A percentile compares a stretch with the other conserved stretches of the same genome.
Conservation (phyloP, 2,113 vertebrate genomes). For the Nothobranchius furzeri region DNA sequence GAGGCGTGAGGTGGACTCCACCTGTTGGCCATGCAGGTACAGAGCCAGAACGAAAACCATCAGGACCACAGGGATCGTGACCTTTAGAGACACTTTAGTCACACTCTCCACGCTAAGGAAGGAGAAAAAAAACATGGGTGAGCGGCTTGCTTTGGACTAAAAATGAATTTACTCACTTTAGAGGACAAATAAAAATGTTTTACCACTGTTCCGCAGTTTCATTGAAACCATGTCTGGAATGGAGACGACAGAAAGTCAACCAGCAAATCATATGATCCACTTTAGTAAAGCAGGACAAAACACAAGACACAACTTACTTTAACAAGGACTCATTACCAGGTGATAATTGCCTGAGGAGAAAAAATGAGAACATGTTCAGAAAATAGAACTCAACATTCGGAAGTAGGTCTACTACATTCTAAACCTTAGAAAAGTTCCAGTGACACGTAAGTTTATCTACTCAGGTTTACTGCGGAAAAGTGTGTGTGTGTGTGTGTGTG, state of each 20-base stretch:
- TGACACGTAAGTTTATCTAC: slow-evolving; percentile 10
- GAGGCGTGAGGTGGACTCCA: slow-evolving; percentile 94
- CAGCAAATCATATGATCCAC: neutral
- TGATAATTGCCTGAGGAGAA: slow-evolving; percentile 43
- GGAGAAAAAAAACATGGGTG: neutral
- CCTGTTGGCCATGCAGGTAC: slow-evolving; percentile 96
- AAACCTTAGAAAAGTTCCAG: slow-evolving; percentile 25
- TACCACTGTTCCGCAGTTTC: slow-evolving; percentile 85
- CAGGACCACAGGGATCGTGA: slow-evolving; percentile 91
- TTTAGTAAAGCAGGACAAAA: slow-evolving; percentile 7
- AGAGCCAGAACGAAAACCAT: slow-evolving; percentile 93
- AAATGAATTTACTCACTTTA: neutral
- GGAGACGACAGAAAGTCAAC: slow-evolving; percentile 16
- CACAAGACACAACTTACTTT: slow-evolving; percentile 46
- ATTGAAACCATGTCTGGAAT: slow-evolving; percentile 77
- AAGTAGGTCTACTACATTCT: slow-evolving; percentile 34
- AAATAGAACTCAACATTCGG: slow-evolving; percentile 13
- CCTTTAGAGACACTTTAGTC: slow-evolving; percentile 87
- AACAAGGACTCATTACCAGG: slow-evolving; percentile 58
- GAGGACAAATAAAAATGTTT: slow-evolving; percentile 52
- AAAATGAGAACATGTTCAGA: slow-evolving; percentile 25
- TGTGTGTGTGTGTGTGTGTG: neutral
- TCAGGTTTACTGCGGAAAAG: slow-evolving; percentile 3
- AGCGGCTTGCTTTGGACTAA: neutral
- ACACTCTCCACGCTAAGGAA: slow-evolving; percentile 57